Evolutionary conservation across 2,113 vertebrate genomes (phyloP), one percentile per base, ranked within the genome.

Genomic region (Pimephales promelas): DNA sequence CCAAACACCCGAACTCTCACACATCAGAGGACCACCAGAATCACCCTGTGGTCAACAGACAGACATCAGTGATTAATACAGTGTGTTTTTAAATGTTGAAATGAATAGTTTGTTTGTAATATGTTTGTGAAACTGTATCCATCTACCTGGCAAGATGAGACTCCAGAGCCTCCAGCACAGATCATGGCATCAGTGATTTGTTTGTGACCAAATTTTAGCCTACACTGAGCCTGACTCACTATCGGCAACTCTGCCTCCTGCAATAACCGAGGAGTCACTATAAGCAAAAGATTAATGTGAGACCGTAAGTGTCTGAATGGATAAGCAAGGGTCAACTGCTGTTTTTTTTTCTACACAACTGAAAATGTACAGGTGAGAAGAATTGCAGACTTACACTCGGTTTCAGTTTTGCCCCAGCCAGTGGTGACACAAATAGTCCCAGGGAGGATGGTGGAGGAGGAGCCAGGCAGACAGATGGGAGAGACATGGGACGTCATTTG

Each of bases 21-120:
- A 96, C 75, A 96, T 93, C 82, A 96, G 93, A 81, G 95, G 95
- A 24, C 95, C 95, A 80, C 95, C 94, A 40, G 95, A 96, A 86
- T 96, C 95, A 77, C 94, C 95, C 96, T 96, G 83, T 14, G 85
- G 86, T 86, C 2, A 1, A 86, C 2, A 87, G 13, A 86, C 2
- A 75, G 8, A 75, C 2, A 75, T 75, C 26, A n/a, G 26, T 49
- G 47, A 16, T 49, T 49, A 16, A 5, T n/a, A n/a, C 47, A 49
- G 1, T 49, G 13, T 5, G 14, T 49, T 49, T 16, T 49, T 4
- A 49, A 49, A 54, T 24, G 10, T 22, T 36, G 1, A 10, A 1
- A 66, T 66, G 10, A 20, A 68, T 22, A 22, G 64, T 28, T 20
- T 68, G 34, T 68, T 8, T 10, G 10, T 20, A 52, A 52, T 52